Base-by-base conservation (phyloP, 1,140 invertebrate genomes). In the Rhyacophila brunnea region DNA sequence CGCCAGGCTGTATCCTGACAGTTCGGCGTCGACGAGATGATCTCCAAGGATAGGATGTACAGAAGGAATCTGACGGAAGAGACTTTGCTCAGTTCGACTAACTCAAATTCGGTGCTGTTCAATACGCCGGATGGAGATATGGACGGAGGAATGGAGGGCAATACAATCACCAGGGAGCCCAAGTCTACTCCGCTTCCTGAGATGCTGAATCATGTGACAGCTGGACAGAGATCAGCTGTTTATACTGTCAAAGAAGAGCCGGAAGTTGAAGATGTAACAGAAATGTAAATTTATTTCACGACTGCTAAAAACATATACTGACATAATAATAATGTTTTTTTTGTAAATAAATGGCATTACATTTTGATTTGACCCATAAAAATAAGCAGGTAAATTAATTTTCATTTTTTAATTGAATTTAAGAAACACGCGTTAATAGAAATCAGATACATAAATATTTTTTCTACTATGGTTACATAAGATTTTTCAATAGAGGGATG, bases 1-100 rank as follows among this genome's bases (percentile, higher is more conserved):
- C 47, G 44, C 15, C 15, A 52, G 53, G n/a, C 52, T 14, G 52
- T 60, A 46, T 64, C 62, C 43, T 64, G 62, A 64, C 62, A 64
- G 52, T 60, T 56, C 36, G 52, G 52, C 52, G 61, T 59, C 72
- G 44, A 75, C 72, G 58, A 60, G 9, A 28, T 73, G 10, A 73
- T 72, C 72, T 77, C 74, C 75, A 72, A 74, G 62, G 76, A 78
- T 62, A 44, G 59, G 23, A 48, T 58, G 10, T 72, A 73, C 57
- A 75, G 73, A 57, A 69, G 68, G 9, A 71, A 76, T 58, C 65
- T 76, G 51, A 77, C 75, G 50, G 74, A 79, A 36, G 74, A 78
- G 23, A 75, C 74, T 9, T 64, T 74, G 53, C 64, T 78, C 9
- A 70, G 59, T 23, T 60, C 63, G 11, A 52, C 59, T 2, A 61